phyloP scores from a whole-genome alignment of 1,140 invertebrate genomes.

The Neotoxoptera formosana region DNA sequence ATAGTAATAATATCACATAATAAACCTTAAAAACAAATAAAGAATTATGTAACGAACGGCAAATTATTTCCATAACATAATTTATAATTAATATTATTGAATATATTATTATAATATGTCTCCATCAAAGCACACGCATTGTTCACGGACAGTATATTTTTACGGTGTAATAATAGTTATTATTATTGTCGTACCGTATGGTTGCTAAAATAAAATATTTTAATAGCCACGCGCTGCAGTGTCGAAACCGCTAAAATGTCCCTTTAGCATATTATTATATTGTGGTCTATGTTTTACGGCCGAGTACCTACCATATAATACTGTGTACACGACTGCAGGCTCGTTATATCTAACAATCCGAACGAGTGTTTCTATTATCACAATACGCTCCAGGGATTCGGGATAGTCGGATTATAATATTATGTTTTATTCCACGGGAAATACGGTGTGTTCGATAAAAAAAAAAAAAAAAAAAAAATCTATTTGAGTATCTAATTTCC shows the following conservation, averaged over 20 bases:
- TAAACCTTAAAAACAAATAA: neutral
- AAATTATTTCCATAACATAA: neutral
- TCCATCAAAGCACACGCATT: neutral
- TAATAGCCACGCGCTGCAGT: neutral
- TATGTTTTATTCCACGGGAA: neutral
- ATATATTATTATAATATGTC: neutral
- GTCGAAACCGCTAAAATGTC: neutral
- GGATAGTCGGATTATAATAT: neutral
- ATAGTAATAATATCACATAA: neutral
- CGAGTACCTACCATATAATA: neutral
- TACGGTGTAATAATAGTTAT: neutral
- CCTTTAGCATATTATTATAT: neutral
- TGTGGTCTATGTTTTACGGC: neutral
- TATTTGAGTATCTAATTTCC: neutral
- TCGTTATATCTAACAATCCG: neutral
- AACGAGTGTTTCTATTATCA: constrained; percentile 17
- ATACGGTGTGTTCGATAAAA: neutral
- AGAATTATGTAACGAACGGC: neutral
- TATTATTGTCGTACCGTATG: neutral
- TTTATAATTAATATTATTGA: neutral
- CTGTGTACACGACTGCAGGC: neutral
- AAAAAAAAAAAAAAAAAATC: neutral
- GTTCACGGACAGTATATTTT: neutral
- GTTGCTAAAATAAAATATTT: neutral
- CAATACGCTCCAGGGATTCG: neutral